Base-by-base conservation (phyloP, 2,113 vertebrate species). In the Lathamus discolor region DNA sequence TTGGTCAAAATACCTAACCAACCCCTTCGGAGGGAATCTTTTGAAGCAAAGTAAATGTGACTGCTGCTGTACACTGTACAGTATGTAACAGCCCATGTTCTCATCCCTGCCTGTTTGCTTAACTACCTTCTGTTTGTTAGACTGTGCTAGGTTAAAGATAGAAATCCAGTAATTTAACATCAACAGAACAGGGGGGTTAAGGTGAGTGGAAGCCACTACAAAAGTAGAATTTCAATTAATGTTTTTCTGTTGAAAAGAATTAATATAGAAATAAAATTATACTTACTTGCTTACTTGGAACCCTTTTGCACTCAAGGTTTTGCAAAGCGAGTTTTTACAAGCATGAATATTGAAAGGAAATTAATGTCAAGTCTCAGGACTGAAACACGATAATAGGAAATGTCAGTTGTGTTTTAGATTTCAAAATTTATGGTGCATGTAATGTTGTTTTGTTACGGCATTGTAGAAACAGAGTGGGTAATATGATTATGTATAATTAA, bases 401-500 rank as follows among this genome's bases (percentile, higher is more conserved):
- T 44, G 62, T n/a, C 69, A 78, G n/a, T 24, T 76, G 29, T 61
- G n/a, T 3, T 95, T 91, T 68, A 52, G 62, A 55, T 82, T 84
- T 87, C 35, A 89, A 68, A 91, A 90, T 93, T 82, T 82, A 89
- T 82, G 57, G 12, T 85, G 66, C 3, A 0, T 67, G 10, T 75
- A 43, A 64, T 43, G 43, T 69, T 83, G 13, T 84, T 92, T 84
- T 75, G 74, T 94, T 92, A 61, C 13, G 72, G 57, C 39, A 29
- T 64, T 91, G 33, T 59, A 2, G 2, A 85, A 89, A 57, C 35
- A 27, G 55, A 78, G 23, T 31, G 33, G 17, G 67, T 89, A 89
- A 89, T 87, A 48, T 68, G 63, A 55, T 91, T 82, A 67, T 75
- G 74, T 63, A 64, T 84, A 93, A 92, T 95, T 95, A 95, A 91